phyloP scores from a whole-genome alignment of 2,797 vertebrate genomes.

The Trichosurus vulpecula region DNA sequence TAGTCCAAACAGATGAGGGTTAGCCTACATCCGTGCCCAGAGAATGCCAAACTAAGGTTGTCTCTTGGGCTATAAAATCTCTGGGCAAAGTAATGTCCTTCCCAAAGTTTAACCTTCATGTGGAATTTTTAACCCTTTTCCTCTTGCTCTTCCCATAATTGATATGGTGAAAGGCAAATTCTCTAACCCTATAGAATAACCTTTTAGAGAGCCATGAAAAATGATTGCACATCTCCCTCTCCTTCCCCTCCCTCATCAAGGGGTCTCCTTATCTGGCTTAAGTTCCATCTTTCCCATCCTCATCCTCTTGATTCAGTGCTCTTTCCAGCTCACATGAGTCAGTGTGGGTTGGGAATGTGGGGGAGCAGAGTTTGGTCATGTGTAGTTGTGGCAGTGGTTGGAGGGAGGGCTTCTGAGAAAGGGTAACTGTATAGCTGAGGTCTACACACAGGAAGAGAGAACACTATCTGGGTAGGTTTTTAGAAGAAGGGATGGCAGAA shows the following conservation, averaged over 20 bases:
- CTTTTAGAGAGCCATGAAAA: neutral
- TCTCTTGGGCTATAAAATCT: neutral
- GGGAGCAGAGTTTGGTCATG: neutral
- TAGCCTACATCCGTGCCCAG: neutral
- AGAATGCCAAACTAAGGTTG: neutral
- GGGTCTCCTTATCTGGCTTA: neutral
- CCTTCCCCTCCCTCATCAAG: neutral
- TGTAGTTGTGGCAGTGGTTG: slow-evolving; percentile 1
- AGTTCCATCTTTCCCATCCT: slow-evolving; percentile 48
- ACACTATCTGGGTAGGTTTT: neutral
- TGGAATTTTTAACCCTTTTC: slow-evolving; percentile 12
- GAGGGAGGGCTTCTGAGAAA: slow-evolving; percentile 34
- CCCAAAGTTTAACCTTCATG: neutral
- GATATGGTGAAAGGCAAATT: neutral
- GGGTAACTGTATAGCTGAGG: neutral
- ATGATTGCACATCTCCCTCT: neutral
- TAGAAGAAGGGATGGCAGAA: slow-evolving; percentile 27
- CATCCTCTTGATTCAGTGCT: slow-evolving; percentile 23
- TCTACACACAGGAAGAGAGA: slow-evolving; percentile 17
- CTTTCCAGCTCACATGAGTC: neutral
- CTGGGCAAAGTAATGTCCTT: neutral
- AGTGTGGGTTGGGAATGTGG: neutral
- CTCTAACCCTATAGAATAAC: neutral
- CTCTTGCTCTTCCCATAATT: slow-evolving; percentile 38
- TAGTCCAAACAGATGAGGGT: neutral